Conservation (phyloP, 1,140 invertebrate genomes). For the Chymomyza costata region DNA sequence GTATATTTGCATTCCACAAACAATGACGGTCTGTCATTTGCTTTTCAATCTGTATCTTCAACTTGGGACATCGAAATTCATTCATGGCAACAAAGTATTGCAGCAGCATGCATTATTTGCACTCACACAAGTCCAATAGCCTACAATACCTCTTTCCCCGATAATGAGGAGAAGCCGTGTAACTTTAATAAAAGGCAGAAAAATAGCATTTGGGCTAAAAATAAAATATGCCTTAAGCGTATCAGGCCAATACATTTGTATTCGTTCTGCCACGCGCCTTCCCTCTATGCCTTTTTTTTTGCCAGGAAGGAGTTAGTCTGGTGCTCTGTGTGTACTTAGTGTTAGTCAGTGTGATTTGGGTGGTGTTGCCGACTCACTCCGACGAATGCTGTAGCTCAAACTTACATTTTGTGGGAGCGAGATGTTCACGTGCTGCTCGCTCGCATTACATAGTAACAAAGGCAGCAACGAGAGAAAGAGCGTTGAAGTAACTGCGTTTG, state of each 20-base stretch:
- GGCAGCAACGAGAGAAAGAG: constrained; percentile 33
- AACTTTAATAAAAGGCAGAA: constrained; percentile 1
- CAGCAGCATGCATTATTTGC: too few species aligned
- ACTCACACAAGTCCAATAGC: too few species aligned
- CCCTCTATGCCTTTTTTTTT: background rate
- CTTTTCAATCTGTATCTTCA: constrained; percentile 23
- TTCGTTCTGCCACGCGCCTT: constrained; percentile 41
- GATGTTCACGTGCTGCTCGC: constrained; percentile 58
- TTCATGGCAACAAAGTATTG: too few species aligned
- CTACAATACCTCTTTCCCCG: too few species aligned
- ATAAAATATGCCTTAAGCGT: constrained; percentile 50
- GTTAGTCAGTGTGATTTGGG: too few species aligned
- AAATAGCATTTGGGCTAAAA: constrained; percentile 60
- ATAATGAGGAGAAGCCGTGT: too few species aligned
- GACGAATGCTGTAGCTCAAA: too few species aligned
- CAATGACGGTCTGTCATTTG: constrained; percentile 8
- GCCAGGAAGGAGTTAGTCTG: too few species aligned
- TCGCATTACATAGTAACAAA: constrained; percentile 47
- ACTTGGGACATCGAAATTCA: constrained; percentile 13
- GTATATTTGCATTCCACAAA: too few species aligned
- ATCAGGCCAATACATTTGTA: constrained; percentile 18
- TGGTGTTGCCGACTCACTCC: constrained; percentile 12
- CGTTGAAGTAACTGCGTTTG: constrained; percentile 41
- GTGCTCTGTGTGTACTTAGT: too few species aligned
- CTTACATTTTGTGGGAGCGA: constrained; percentile 44